These are phyloP conservation scores for Malthinus flaveolus DNA, from an alignment of 2,888 invertebrate genomes.

Conservation along the genomic window DNA sequence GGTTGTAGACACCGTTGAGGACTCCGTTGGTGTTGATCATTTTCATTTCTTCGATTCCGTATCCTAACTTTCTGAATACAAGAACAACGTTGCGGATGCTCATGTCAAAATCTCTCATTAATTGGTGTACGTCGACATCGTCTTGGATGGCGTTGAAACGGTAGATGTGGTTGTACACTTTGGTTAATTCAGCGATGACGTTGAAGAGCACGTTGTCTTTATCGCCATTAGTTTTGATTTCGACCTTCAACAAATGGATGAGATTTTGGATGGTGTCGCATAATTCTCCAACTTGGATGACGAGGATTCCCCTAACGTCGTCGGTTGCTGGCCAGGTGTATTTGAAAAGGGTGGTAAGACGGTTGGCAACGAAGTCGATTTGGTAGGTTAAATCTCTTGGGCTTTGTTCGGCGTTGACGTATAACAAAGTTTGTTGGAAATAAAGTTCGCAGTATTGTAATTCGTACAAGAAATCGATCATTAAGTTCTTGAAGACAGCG, in stretches of 20 bases:
- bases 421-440: slow-evolving; percentile 11
- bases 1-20: slow-evolving; percentile 11
- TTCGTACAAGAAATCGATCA: slow-evolving; percentile 9
- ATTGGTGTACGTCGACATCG: neutral
- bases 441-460: slow-evolving; percentile 16
- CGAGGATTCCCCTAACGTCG: slow-evolving; percentile 8
- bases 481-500: neutral
- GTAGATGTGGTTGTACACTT: slow-evolving; percentile 8
- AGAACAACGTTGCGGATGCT: slow-evolving; percentile 2
- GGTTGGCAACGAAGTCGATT: slow-evolving; percentile 9
- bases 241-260: slow-evolving; percentile 9
- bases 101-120: neutral
- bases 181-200: neutral
- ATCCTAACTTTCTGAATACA: slow-evolving; percentile 6
- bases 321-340: neutral
- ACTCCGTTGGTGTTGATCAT: neutral
- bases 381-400: slow-evolving; percentile 5
- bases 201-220: slow-evolving; percentile 3
- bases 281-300: slow-evolving; percentile 20
- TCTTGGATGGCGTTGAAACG: neutral
- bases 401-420: slow-evolving; percentile 7
- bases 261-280: slow-evolving; percentile 18
- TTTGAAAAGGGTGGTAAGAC: slow-evolving; percentile 8
- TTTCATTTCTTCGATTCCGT: neutral
- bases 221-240: slow-evolving; percentile 8